Conservation (phyloP, 2,888 invertebrate species). For the Xylota segnis region DNA sequence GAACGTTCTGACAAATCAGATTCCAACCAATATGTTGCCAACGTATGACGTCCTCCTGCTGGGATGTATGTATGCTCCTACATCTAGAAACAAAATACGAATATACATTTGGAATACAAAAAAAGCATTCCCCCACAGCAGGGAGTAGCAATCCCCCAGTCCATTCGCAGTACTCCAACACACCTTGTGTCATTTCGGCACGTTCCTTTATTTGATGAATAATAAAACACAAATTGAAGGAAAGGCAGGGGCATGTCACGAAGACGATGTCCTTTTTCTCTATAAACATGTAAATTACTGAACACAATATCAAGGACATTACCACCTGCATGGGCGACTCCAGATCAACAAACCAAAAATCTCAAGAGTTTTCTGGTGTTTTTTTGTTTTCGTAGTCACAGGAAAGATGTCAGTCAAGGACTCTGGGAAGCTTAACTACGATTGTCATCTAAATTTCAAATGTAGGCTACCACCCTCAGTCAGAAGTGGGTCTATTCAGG, state of each 20-base stretch:
- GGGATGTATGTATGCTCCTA: neutral
- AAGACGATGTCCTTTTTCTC: slow-evolving; percentile 19
- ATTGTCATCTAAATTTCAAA: slow-evolving; percentile 75
- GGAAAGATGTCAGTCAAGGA: slow-evolving; percentile 57
- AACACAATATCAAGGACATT: slow-evolving; percentile 29
- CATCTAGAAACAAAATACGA: neutral
- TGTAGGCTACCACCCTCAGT: slow-evolving; percentile 40
- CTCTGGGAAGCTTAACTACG: slow-evolving; percentile 52
- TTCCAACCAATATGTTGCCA: neutral
- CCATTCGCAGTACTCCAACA: neutral
- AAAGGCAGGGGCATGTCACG: slow-evolving; percentile 21
- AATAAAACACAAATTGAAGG: slow-evolving; percentile 57
- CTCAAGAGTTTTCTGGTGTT: slow-evolving; percentile 28
- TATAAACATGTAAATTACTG: slow-evolving; percentile 63
- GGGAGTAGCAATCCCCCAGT: slow-evolving; percentile 14
- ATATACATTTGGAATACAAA: neutral
- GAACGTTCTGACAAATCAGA: slow-evolving; percentile 3
- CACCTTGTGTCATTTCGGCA: slow-evolving; percentile 19
- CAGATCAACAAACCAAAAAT: slow-evolving; percentile 49
- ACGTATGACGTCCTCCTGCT: neutral
- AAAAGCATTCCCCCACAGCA: slow-evolving; percentile 8
- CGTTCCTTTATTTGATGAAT: slow-evolving; percentile 53
- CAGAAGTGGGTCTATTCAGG: neutral
- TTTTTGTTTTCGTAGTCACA: slow-evolving; percentile 20
- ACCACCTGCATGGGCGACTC: slow-evolving; percentile 40